A percentile compares a stretch with the other conserved stretches of the same genome.
Conservation (phyloP, 2,797 vertebrate genomes). For the Echeneis naucrates region DNA sequence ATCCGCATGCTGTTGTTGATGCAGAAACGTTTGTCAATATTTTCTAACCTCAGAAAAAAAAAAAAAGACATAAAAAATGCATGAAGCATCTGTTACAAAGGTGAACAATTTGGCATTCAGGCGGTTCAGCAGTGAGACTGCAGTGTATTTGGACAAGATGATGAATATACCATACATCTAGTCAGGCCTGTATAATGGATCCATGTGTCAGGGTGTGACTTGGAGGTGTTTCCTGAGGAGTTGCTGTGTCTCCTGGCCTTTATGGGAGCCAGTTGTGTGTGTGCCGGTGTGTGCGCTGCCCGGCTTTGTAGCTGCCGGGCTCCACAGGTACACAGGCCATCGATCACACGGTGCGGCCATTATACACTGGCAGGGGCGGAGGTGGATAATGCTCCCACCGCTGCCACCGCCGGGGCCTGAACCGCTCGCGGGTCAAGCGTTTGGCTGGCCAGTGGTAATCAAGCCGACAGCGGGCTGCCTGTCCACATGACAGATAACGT, state of each 20-base stretch:
- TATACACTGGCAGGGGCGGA: conserved; percentile 78
- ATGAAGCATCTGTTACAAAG: background rate
- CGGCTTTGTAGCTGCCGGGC: conserved; percentile 62
- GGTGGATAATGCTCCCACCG: conserved; percentile 77
- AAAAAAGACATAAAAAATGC: background rate
- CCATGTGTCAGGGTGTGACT: conserved; percentile 71
- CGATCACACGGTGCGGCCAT: conserved; percentile 77
- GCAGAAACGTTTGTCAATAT: background rate
- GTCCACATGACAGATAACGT: conserved; percentile 78
- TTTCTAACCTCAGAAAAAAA: background rate
- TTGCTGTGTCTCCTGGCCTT: conserved; percentile 68
- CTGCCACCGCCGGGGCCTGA: conserved; percentile 73
- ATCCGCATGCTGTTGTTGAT: background rate
- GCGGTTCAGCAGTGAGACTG: conserved; percentile 10
- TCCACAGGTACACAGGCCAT: conserved; percentile 79
- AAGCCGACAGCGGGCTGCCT: conserved; percentile 72
- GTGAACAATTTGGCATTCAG: conserved; percentile 9
- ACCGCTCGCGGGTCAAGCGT: conserved; percentile 77
- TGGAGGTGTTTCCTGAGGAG: conserved; percentile 73
- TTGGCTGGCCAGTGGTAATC: conserved; percentile 77
- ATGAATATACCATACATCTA: conserved; percentile 63
- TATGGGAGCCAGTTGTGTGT: conserved; percentile 46
- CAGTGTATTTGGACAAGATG: conserved; percentile 62
- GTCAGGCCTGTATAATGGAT: conserved; percentile 69
- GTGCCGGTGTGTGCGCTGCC: conserved; percentile 32